phyloP scores from a whole-genome alignment of 2,797 vertebrate genomes.

The Eulemur albifrons region DNA sequence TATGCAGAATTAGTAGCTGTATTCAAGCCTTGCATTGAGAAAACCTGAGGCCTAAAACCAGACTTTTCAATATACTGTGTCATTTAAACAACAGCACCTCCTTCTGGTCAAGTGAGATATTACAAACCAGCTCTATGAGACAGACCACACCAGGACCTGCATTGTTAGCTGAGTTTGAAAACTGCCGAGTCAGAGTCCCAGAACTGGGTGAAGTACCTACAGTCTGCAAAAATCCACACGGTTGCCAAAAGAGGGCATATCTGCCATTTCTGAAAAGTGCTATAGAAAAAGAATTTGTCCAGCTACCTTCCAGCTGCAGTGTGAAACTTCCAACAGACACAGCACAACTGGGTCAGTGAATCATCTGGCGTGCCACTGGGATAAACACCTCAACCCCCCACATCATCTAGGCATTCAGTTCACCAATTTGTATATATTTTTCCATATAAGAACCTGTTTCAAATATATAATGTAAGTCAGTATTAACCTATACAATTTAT shows the following conservation, averaged over 20 bases:
- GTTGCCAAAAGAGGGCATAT: rapidly evolving
- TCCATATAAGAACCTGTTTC: background rate
- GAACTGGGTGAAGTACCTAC: rapidly evolving
- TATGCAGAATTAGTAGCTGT: too few species aligned
- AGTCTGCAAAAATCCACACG: rapidly evolving
- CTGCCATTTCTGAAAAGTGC: background rate
- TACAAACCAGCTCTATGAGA: background rate
- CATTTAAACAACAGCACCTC: background rate
- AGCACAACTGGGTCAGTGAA: background rate
- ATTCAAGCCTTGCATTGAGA: rapidly evolving
- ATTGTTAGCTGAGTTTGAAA: rapidly evolving
- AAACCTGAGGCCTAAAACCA: background rate
- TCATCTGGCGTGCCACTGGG: rapidly evolving
- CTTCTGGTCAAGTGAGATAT: background rate
- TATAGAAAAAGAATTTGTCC: background rate
- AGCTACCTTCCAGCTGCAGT: background rate
- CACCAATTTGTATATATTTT: background rate
- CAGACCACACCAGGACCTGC: background rate
- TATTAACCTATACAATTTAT: background rate
- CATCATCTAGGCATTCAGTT: rapidly evolving
- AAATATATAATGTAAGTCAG: rapidly evolving
- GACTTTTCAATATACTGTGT: background rate
- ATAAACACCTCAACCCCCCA: rapidly evolving
- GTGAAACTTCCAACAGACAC: background rate
- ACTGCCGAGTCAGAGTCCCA: background rate